These are phyloP conservation scores for Echinometra lucunter DNA, from an alignment of 53 echinoderm and acorn worm species.

Conservation along the genomic window DNA sequence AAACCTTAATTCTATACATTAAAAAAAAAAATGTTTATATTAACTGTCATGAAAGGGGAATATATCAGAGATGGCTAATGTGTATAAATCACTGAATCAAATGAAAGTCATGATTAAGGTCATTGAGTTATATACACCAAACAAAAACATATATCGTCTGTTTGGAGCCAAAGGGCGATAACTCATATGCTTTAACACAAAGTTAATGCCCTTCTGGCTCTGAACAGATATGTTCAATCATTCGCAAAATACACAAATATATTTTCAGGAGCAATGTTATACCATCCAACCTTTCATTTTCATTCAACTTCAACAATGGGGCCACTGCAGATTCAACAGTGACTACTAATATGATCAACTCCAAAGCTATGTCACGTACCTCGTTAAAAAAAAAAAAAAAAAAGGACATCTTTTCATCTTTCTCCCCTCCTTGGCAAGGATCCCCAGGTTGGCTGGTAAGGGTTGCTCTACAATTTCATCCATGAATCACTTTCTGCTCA, in stretches of 20 bases:
- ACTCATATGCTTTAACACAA: too few species aligned
- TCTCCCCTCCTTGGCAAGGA: not conserved
- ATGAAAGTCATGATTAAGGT: not conserved
- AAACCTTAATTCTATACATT: not conserved
- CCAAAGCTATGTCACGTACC: not conserved
- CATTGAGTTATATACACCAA: not conserved
- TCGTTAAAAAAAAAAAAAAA: not conserved
- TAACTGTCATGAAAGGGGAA: not conserved
- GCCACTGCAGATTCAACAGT: not conserved
- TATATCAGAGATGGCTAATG: not conserved
- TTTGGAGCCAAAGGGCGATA: too few species aligned
- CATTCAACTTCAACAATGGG: not conserved
- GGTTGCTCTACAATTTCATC: slow-evolving; percentile 40
- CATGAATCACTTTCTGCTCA: slow-evolving; percentile 43
- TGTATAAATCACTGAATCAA: not conserved
- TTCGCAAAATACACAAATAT: not conserved
- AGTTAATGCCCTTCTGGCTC: too few species aligned
- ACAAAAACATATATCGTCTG: too few species aligned
- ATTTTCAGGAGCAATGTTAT: not conserved
- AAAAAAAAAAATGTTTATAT: not conserved
- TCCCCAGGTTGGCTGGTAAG: not conserved
- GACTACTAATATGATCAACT: not conserved
- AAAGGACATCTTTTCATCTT: not conserved
- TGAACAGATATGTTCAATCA: not conserved
- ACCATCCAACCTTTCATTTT: not conserved